These are phyloP conservation scores for Euthynnus affinis DNA, from an alignment of 2,797 vertebrate species.

Conservation along the genomic window DNA sequence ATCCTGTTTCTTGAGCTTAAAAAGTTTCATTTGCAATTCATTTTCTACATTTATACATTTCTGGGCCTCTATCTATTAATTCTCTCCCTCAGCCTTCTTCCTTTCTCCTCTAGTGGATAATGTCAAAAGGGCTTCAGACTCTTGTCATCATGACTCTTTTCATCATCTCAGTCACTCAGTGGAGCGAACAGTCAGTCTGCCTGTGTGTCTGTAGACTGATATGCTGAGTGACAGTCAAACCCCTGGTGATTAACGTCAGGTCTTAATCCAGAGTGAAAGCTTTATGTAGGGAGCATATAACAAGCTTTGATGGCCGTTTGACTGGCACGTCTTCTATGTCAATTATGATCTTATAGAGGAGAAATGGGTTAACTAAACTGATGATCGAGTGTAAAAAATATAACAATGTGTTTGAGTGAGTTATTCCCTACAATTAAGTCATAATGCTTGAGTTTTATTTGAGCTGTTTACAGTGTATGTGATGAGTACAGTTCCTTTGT, in stretches of 20 bases:
- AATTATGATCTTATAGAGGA: constrained; percentile 5
- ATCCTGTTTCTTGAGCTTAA: neutral
- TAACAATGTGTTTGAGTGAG: neutral
- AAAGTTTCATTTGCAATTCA: neutral
- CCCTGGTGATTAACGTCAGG: constrained; percentile 12
- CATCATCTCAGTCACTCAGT: neutral
- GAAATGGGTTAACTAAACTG: neutral
- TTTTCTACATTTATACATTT: neutral
- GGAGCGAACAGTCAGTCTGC: neutral
- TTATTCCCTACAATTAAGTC: neutral
- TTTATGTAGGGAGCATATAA: neutral
- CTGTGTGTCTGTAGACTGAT: constrained; percentile 16
- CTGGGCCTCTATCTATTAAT: neutral
- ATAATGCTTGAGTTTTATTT: neutral
- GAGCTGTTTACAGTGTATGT: neutral
- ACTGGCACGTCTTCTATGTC: constrained; percentile 3
- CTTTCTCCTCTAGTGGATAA: neutral
- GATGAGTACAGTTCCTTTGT: neutral
- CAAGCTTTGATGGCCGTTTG: constrained; percentile 18
- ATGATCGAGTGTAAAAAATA: neutral
- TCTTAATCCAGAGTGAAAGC: constrained; percentile 6
- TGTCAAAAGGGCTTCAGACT: neutral
- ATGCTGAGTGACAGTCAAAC: constrained; percentile 35
- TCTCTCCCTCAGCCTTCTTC: neutral
- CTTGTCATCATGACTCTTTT: constrained; percentile 1